Percentiles rank a stretch among this genome's conserved stretches.
Conservation (phyloP, 2,888 invertebrate genomes). For the Cheilosia vulpina region DNA sequence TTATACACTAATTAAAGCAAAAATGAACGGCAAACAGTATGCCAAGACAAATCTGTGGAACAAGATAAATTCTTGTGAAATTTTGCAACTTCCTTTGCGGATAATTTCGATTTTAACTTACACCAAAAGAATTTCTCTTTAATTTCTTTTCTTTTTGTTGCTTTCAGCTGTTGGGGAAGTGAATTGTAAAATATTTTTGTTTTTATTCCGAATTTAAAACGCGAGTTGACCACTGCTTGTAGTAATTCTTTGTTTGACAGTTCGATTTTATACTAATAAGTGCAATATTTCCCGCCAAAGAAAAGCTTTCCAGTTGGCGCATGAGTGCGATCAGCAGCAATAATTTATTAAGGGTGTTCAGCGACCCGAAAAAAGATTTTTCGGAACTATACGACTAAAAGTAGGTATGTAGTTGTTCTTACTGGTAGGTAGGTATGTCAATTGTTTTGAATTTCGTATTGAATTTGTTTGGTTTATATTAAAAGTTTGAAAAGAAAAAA, state of each 20-base stretch:
- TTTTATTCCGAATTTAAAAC: slow-evolving; percentile 36
- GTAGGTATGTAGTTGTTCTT: too few relatives aligned
- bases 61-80: not conserved
- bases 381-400: too few relatives aligned
- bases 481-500: too few relatives aligned
- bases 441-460: too few relatives aligned
- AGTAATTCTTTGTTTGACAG: slow-evolving; percentile 60
- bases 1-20: slow-evolving; percentile 31
- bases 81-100: not conserved
- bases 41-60: slow-evolving; percentile 27
- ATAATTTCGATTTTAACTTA: slow-evolving; percentile 21
- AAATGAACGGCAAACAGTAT: slow-evolving; percentile 9
- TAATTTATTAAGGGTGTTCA: not conserved
- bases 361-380: not conserved
- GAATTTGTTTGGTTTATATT: too few relatives aligned
- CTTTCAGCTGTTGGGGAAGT: not conserved
- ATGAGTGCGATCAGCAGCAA: slow-evolving; percentile 13
- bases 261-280: slow-evolving; percentile 66
- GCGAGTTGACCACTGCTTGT: slow-evolving; percentile 29
- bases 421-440: too few relatives aligned
- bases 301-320: slow-evolving; percentile 57
- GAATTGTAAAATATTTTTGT: slow-evolving; percentile 50
- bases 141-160: not conserved
- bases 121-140: not conserved
- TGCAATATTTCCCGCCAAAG: slow-evolving; percentile 72